Evolutionary conservation across 1,140 invertebrate genomes (phyloP), one percentile per base, ranked within the genome.

Genomic region (Aleiodes sp.): DNA sequence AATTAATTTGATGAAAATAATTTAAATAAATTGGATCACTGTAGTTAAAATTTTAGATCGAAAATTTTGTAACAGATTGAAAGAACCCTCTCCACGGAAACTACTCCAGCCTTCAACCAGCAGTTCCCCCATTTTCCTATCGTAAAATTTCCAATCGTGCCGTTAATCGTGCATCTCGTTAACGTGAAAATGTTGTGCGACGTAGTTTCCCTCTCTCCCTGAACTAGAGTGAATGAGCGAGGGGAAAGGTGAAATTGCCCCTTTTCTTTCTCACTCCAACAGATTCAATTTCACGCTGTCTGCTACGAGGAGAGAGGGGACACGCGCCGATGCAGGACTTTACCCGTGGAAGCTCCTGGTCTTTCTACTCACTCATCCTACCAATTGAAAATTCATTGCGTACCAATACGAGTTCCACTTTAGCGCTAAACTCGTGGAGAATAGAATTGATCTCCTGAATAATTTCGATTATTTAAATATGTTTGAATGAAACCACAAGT

Each of bases 241-340:
- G 26, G n/a, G 28, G 28, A 28, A 31, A 12, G 46, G 9, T 59
- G n/a, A 31, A 59, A 59, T 43, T 63, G 4, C 37, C 24, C 33
- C 60, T 39, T 28, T 21, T 10, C 41, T 31, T 19, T 52, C 41
- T 31, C 43, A 31, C 29, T 31, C 41, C 19, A 12, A 52, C 65
- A 59, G 65, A 67, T 67, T 67, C 65, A 67, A 67, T 67, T 67
- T 67, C 65, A 67, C 65, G 65, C 65, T 67, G 65, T 67, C 65
- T 67, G 65, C 52, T 35, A 41, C 52, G 26, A 21, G 19, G 1
- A 2, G 16, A 16, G 19, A 14, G 41, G n/a, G n/a, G n/a, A n/a
- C n/a, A n/a, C 19, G 16, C 14, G 43, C 33, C 28, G 46, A 26
- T 29, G 35, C 64, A 33, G 29, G 29, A 65, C 31, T 65, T 56